A percentile compares a stretch with the other conserved stretches of the same genome.
These are phyloP conservation scores for Octopus sinensis DNA, from an alignment of 1,140 invertebrate species.

Conservation along the genomic window DNA sequence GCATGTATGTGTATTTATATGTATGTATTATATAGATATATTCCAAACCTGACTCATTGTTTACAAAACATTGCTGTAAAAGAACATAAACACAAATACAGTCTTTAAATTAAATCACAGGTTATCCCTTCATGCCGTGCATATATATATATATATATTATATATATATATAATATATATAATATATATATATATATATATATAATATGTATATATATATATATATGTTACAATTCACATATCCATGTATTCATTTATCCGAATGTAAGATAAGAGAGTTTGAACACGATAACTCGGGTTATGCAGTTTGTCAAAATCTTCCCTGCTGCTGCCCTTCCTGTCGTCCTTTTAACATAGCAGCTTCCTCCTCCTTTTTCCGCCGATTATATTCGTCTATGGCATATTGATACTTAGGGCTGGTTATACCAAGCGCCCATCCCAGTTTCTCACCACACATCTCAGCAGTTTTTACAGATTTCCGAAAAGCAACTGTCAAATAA, in stretches of 20 bases:
- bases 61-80: too few species aligned
- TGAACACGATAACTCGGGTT: neutral
- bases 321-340: neutral
- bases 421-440: constrained; percentile 84
- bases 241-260: too few species aligned
- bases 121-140: neutral
- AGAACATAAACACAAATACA: neutral
- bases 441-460: constrained; percentile 81
- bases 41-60: too few species aligned
- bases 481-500: constrained; percentile 35
- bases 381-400: constrained; percentile 72
- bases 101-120: neutral
- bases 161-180: neutral
- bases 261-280: neutral
- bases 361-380: constrained; percentile 43
- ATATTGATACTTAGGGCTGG: constrained; percentile 84
- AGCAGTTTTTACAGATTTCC: constrained; percentile 62
- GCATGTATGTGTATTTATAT: neutral
- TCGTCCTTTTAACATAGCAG: neutral
- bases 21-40: neutral
- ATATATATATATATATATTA: neutral
- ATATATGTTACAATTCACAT: too few species aligned
- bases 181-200: neutral
- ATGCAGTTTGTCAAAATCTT: neutral
- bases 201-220: neutral